Base-by-base conservation (phyloP, 2,113 vertebrate genomes). In the Oxyruncus cristatus region DNA sequence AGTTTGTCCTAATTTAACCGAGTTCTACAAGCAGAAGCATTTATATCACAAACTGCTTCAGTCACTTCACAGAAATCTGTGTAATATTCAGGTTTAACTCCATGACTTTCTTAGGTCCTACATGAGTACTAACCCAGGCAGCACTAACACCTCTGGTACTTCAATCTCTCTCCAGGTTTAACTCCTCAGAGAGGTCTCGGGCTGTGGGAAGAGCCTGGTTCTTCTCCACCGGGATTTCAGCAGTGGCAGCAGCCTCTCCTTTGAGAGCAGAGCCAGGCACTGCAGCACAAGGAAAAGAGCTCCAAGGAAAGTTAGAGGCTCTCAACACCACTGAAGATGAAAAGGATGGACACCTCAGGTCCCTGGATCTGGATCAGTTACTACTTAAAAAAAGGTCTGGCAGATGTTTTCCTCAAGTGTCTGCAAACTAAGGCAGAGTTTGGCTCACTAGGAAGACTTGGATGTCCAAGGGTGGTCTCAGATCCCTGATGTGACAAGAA, bases 231-330 rank as follows among this genome's bases (percentile, higher is more conserved):
- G 53, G 24, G 46, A 72, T 23, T 1, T 3, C n/a, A 62, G 67
- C 55, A 46, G 68, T 2, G 35, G 50, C 56, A 67, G 65, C 55
- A 61, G 61, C 44, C 18, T 53, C 67, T n/a, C 13, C 61, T 78
- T 12, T 21, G 30, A 66, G n/a, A 44, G 37, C 39, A 85, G 20
- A 73, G 0, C 2, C 1, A 0, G 19, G 3, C 11, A 0, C 44
- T 56, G 56, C 62, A 72, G n/a, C 8, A 2, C 47, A 17, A 49
- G 13, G 23, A 52, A 66, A 80, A 27, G 21, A 84, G 37, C 18
- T 80, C 46, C 62, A 30, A 52, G 20, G 12, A 67, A 21, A 56
- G 13, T 14, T 3, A 33, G 18, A 56, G 53, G 53, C 32, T 33
- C 53, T 56, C 32, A 33, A 33, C 53, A 56, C 30, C 19, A 8